Conservation (phyloP, 64 coral and sea anemone species). For the Catalaphyllia jardinei region DNA sequence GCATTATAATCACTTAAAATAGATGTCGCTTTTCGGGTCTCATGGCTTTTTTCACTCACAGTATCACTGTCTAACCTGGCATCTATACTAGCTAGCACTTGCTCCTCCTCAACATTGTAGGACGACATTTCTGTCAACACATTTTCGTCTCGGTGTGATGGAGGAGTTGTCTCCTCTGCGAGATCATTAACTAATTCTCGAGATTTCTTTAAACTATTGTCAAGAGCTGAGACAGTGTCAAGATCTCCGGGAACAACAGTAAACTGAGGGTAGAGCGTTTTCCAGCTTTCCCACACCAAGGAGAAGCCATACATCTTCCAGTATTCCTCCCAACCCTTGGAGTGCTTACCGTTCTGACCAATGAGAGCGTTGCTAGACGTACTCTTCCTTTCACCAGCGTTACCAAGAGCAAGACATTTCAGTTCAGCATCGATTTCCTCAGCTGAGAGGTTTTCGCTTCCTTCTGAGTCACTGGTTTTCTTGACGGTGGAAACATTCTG, state of each 20-base stretch:
- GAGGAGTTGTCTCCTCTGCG: neutral
- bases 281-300: slow-evolving; percentile 89
- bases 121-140: neutral
- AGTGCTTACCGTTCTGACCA: neutral
- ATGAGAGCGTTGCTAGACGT: neutral
- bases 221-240: too few relatives aligned
- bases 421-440: neutral
- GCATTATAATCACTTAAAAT: neutral
- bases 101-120: neutral
- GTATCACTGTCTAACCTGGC: neutral
- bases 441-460: neutral
- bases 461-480: neutral
- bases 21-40: neutral
- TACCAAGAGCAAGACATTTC: neutral
- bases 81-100: neutral
- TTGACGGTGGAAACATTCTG: neutral
- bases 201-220: neutral
- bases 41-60: neutral
- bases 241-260: neutral
- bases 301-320: slow-evolving; percentile 85
- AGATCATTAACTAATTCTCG: neutral
- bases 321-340: slow-evolving; percentile 77
- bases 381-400: neutral
- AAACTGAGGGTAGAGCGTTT: slow-evolving; percentile 34
- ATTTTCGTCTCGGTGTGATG: neutral